Evolutionary conservation across 2,113 vertebrate genomes (phyloP).

Genomic region (Collichthys lucidus): DNA sequence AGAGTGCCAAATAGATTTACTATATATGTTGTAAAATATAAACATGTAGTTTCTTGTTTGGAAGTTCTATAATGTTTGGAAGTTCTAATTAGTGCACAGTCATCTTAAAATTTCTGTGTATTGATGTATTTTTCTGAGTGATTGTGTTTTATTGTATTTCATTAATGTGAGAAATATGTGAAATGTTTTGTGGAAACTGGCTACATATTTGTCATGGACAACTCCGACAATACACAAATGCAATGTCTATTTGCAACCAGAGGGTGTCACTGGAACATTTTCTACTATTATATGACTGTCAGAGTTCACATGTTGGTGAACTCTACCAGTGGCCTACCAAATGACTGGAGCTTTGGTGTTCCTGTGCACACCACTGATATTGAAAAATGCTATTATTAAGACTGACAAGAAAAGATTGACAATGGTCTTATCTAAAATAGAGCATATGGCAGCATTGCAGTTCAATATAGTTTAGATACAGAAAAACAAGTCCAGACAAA

Average conservation of each 20-base stretch:
- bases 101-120: too few species aligned
- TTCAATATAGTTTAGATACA: background rate
- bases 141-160: too few species aligned
- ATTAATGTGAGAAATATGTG: too few species aligned
- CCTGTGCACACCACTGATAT: background rate
- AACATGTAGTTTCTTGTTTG: background rate
- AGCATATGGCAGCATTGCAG: background rate
- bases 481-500: background rate
- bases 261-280: slow-evolving; percentile 40
- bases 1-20: too few species aligned
- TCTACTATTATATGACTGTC: background rate
- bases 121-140: too few species aligned
- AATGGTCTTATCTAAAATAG: background rate
- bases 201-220: background rate
- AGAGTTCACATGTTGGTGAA: background rate
- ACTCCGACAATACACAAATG: background rate
- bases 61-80: too few species aligned
- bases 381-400: background rate
- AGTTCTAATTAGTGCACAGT: too few species aligned
- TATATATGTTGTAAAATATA: background rate
- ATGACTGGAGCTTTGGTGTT: too few species aligned
- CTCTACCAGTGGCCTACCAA: background rate
- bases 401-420: background rate
- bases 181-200: too few species aligned
- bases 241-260: slow-evolving; percentile 36